Evolutionary conservation across 2,113 vertebrate species (phyloP).

Genomic region (chimpanzee (Pan troglodytes)): NHGRI_mPanTro3-v2.1_pri NC_072409.2:13021501-13022000

Average conservation of each 20-base stretch:
- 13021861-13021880: background rate
- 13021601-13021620: conserved; percentile 73
- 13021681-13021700: background rate
- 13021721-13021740: conserved; percentile 37
- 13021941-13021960: fast-evolving
- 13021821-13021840: background rate
- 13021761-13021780: background rate
- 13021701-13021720: conserved; percentile 15
- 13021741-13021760: conserved; percentile 11
- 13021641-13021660: conserved; percentile 69
- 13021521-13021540: conserved; percentile 70
- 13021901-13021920: fast-evolving
- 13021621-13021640: conserved; percentile 77
- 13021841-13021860: background rate
- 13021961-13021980: background rate
- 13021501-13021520: conserved; percentile 74
- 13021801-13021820: background rate
- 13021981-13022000: fast-evolving
- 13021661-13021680: conserved; percentile 51
- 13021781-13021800: background rate
- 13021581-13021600: conserved; percentile 67
- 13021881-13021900: background rate
- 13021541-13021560: conserved; percentile 68
- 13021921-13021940: background rate
- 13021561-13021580: conserved; percentile 74